Base-by-base conservation (phyloP, 2,888 invertebrate species). In the Cheilosia soror region DNA sequence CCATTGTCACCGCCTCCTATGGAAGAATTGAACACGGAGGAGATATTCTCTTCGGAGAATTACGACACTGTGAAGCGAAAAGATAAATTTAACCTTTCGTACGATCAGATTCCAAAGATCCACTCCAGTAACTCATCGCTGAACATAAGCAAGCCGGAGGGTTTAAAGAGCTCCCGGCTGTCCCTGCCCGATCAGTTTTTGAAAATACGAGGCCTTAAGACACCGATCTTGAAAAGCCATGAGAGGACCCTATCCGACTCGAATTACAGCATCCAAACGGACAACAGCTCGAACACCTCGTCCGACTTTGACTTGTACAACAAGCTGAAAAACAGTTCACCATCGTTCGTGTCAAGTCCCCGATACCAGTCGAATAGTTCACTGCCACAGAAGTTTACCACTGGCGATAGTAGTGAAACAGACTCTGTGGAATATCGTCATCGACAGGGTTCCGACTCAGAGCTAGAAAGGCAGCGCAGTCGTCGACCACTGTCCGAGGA, bases 401-500 rank as follows among this genome's bases (percentile, higher is more conserved):
- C 78, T 5, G 87, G 90, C 13, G 91, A 90, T 29, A 91, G 90
- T 81, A 92, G 92, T 49, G 92, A 92, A 85, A 90, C 89, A 0
- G 92, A 92, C 83, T 94, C 93, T 0, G 92, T 94, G 3, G 95
- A 95, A 87, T 92, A 94, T 5, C 92, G 95, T 27, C 93, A 92
- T 87, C 87, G 89, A 3, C 90, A 90, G 37, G 89, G 90, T 13
- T 91, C 92, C 6, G 93, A 93, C 87, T 94, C 94, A 82, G 93
- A 93, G 2, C 88, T 94, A 49, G 94, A 95, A 88, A 93, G 94
- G 31, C 94, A 94, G 88, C 91, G 95, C 51, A 96, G 96, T 89
- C 93, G 96, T 63, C 93, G 96, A 87, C 96, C 96, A 0, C 93
- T 96, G 4, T 96, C 96, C 25, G 96, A 96, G 89, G 95, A 96